Conservation (phyloP, 2,888 invertebrate genomes). For the Emmelina monodactyla region DNA sequence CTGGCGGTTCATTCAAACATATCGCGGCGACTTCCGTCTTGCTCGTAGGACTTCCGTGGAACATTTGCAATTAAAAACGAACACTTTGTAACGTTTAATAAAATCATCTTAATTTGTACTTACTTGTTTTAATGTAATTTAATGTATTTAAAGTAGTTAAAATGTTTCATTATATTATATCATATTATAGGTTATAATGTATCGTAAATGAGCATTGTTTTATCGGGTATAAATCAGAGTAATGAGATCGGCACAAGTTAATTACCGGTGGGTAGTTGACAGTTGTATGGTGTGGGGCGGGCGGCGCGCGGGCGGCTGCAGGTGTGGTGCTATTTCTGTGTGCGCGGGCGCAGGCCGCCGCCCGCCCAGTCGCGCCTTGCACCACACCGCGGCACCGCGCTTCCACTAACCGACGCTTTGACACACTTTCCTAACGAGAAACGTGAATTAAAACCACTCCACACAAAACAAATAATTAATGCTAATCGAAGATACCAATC, state of each 20-base stretch:
- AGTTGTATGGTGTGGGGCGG: constrained; percentile 27
- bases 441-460: background rate
- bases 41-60: too few relatives aligned
- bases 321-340: constrained; percentile 3
- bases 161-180: constrained; percentile 35
- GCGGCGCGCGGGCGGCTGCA: constrained; percentile 17
- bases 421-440: background rate
- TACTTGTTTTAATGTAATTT: too few relatives aligned
- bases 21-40: too few relatives aligned
- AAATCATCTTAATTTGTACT: too few relatives aligned
- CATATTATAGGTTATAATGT: too few relatives aligned
- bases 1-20: too few relatives aligned
- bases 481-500: background rate
- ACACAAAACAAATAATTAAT: background rate
- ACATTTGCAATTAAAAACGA: too few relatives aligned
- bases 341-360: constrained; percentile 21
- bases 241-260: background rate
- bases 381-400: background rate
- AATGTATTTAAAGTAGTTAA: constrained; percentile 9
- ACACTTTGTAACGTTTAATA: too few relatives aligned
- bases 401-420: background rate
- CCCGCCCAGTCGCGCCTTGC: background rate
- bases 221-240: background rate
- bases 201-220: too few relatives aligned
- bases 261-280: constrained; percentile 45